Evolutionary conservation across 2,797 vertebrate species (phyloP).

Genomic region (Picus viridis): DNA sequence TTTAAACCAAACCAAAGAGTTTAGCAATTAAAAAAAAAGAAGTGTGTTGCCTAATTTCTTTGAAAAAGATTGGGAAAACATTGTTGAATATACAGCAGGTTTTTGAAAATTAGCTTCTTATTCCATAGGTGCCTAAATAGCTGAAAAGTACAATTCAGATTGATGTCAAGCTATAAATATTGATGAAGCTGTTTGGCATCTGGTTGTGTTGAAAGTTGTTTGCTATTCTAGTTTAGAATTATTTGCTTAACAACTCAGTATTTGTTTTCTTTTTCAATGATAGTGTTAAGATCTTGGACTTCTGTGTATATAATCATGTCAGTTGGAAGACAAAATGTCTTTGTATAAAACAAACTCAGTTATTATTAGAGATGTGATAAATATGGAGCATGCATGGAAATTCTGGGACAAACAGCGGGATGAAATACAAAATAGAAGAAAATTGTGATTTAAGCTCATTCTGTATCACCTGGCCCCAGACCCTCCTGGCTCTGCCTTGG

Average conservation of each 20-base stretch:
- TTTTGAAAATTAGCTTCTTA: background rate
- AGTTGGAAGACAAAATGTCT: background rate
- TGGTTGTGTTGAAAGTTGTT: conserved; percentile 24
- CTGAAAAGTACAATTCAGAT: conserved; percentile 3
- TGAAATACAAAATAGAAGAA: background rate
- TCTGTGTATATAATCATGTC: background rate
- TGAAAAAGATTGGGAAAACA: background rate
- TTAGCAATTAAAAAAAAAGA: background rate
- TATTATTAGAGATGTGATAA: background rate
- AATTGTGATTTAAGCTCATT: background rate
- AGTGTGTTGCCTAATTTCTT: background rate
- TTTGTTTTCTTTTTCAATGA: conserved; percentile 36
- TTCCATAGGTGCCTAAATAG: background rate
- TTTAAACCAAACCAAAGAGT: background rate
- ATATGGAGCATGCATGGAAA: background rate
- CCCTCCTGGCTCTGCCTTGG: background rate
- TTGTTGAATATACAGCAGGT: background rate
- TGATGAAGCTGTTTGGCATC: conserved; percentile 40
- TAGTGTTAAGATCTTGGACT: background rate
- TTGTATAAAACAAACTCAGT: background rate
- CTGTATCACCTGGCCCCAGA: accelerated
- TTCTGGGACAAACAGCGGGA: background rate
- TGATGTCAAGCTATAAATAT: conserved; percentile 40
- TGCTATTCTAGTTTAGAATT: conserved; percentile 20
- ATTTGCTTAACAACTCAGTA: conserved; percentile 34